Conservation (phyloP, 2,797 vertebrate species). For the Dryobates pubescens region DNA sequence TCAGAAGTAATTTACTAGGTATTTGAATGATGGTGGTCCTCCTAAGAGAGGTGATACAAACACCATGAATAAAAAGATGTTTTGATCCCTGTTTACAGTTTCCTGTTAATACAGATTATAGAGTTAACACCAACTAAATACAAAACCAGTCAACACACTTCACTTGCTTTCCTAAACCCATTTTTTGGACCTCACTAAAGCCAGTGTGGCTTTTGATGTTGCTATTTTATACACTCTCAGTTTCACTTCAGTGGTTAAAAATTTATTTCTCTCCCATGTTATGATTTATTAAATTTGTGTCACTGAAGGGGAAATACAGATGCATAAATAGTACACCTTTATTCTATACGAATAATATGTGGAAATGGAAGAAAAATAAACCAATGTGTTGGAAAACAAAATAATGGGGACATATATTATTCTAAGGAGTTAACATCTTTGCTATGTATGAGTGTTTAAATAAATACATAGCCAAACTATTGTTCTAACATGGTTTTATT, state of each 20-base stretch:
- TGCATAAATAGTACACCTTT: not conserved
- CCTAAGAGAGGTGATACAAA: not conserved
- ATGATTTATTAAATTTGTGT: not conserved
- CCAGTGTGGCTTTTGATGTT: not conserved
- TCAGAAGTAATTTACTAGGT: not conserved
- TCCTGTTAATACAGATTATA: not conserved
- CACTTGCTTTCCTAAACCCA: not conserved
- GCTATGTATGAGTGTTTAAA: not conserved
- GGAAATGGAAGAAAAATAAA: slow-evolving; percentile 10
- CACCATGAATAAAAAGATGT: not conserved
- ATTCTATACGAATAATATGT: not conserved
- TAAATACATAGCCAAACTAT: not conserved
- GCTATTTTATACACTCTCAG: not conserved
- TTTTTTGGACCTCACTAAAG: not conserved
- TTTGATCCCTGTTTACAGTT: not conserved
- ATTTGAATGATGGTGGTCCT: not conserved
- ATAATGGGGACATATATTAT: not conserved
- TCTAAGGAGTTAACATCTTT: not conserved
- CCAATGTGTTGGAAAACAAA: not conserved
- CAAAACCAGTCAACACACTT: not conserved
- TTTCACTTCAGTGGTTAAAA: not conserved
- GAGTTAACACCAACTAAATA: not conserved
- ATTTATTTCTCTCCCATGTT: not conserved
- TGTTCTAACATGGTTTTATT: not conserved
- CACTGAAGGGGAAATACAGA: not conserved